Conservation (phyloP, 2,113 vertebrate species). For the Anser brachyrhynchus region DNA sequence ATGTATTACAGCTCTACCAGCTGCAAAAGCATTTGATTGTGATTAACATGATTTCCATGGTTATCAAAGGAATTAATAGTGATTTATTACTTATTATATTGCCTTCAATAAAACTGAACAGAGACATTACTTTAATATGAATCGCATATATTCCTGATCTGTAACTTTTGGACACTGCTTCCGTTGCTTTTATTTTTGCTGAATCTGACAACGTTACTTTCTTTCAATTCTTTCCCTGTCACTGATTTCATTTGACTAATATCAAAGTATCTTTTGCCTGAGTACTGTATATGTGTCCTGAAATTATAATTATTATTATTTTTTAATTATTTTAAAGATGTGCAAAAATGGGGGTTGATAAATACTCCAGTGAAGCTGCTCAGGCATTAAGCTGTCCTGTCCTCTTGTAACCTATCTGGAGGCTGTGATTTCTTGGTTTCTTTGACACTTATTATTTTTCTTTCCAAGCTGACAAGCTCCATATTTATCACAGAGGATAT, state of each 20-base stretch:
- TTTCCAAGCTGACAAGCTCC: not conserved
- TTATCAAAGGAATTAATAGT: not conserved
- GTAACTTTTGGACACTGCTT: not conserved
- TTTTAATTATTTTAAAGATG: not conserved
- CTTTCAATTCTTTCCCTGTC: not conserved
- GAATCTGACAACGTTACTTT: not conserved
- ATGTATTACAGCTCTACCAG: too few species aligned
- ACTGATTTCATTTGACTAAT: not conserved
- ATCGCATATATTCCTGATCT: not conserved
- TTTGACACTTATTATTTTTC: not conserved
- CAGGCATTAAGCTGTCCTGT: not conserved
- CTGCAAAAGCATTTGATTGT: not conserved
- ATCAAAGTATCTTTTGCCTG: not conserved
- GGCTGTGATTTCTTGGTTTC: not conserved
- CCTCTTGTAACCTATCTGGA: not conserved
- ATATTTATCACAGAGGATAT: not conserved
- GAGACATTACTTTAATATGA: not conserved
- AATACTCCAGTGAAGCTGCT: not conserved
- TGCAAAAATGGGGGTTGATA: not conserved
- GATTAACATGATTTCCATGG: not conserved
- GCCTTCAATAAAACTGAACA: not conserved
- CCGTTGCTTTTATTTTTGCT: not conserved
- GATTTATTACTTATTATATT: not conserved
- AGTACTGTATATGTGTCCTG: not conserved
- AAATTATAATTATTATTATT: not conserved